Evolutionary conservation across 1,140 invertebrate species (phyloP), one percentile per base, ranked within the genome.

Genomic region (Uloborus diversus): DNA sequence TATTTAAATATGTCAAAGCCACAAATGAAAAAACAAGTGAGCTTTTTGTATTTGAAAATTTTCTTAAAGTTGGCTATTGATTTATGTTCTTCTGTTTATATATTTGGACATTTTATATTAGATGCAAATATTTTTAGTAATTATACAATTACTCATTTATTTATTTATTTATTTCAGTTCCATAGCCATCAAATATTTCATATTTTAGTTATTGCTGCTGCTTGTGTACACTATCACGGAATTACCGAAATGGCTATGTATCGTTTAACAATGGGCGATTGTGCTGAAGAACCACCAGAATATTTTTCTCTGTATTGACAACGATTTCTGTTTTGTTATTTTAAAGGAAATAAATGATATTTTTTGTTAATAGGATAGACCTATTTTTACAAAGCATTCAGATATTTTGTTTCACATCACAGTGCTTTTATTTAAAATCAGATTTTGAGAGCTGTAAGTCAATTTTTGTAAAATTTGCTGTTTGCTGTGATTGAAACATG

Each of bases 141-240:
- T 59, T 13, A 11, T 28, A 59, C 1, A 27, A 37, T 42, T 20
- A 0, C n/a, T 65, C 42, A 14, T 68, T 17, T 68, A 35, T 35
- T n/a, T n/a, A n/a, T n/a, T n/a, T n/a, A n/a, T n/a, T n/a, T n/a
- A n/a, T 80, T 71, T 62, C 86, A 96, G 94, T 97, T 98, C 87
- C 97, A 99, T 88, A 98, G 96, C 79, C 97, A 99, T 88, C 97
- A 99, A 89, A 96, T 99, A 83, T 99, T 99, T 89, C 98, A 99
- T 86, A 92, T 99, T 30, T 90, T 99, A 80, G 97, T 99, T 33
- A 93, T 99, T 85, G 93, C 94, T 23, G 97, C 96, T 30, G 97
- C 98, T 4, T 97, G 99, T 87, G 96, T 99, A 30, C 98, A 99
- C 87, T 99, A 97, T 85, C 96, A 99, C 84, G 97, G 97, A 53